phyloP scores from a whole-genome alignment of 2,797 vertebrate species.

The Rhynchonycteris naso region DNA sequence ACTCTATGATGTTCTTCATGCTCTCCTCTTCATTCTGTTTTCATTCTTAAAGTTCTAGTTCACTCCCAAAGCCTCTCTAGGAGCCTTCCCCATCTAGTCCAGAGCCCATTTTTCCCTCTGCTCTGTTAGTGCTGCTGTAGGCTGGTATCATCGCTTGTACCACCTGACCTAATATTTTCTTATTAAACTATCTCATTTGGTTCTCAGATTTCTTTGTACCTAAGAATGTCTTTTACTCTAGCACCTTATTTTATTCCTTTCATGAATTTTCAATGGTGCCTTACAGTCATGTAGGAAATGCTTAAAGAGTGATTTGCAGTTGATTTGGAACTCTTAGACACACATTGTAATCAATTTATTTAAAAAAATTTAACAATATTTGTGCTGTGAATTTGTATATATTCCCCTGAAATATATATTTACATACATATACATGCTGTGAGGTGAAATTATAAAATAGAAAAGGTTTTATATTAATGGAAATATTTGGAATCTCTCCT shows the following conservation, averaged over 20 bases:
- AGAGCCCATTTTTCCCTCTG: not conserved
- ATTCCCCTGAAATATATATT: not conserved
- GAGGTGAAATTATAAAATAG: not conserved
- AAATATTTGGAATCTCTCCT: not conserved
- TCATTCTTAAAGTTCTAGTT: not conserved
- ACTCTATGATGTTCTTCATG: too few species aligned
- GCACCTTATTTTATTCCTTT: not conserved
- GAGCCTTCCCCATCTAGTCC: not conserved
- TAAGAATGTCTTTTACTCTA: not conserved
- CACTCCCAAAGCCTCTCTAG: not conserved
- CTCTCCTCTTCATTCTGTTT: not conserved
- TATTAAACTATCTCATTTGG: not conserved
- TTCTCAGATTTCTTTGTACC: not conserved
- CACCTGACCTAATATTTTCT: not conserved
- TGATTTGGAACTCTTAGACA: not conserved
- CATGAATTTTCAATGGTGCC: not conserved
- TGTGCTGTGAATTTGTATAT: not conserved
- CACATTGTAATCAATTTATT: not conserved
- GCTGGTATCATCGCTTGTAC: not conserved
- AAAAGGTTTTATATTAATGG: not conserved
- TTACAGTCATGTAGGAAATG: fast-evolving
- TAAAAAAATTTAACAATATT: not conserved
- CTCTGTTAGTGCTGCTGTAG: not conserved
- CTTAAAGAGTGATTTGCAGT: not conserved
- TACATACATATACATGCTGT: not conserved